Conservation (phyloP, 1,140 invertebrate species). For the Rhizoglyphus robini region DNA sequence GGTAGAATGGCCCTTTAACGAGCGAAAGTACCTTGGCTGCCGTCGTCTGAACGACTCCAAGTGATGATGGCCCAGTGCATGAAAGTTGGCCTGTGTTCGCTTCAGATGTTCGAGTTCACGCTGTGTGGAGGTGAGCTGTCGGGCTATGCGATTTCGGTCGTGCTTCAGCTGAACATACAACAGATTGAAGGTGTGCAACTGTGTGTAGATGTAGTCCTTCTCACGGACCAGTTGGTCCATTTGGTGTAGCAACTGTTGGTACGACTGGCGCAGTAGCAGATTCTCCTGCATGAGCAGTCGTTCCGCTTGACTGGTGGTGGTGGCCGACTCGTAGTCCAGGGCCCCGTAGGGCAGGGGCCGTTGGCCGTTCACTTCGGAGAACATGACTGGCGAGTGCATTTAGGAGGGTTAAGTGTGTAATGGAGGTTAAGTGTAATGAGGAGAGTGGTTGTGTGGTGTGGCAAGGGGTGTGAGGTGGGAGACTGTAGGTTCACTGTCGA, state of each 20-base stretch:
- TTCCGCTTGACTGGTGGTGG: neutral
- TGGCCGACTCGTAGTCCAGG: neutral
- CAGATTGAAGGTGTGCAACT: neutral
- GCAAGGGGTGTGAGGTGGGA: no score
- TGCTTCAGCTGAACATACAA: neutral
- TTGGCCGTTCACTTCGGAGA: neutral
- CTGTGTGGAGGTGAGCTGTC: neutral
- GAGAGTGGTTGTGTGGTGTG: neutral
- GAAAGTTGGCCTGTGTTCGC: neutral
- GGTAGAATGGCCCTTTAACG: neutral
- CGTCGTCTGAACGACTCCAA: neutral
- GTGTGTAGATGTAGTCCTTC: neutral
- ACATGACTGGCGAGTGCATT: neutral
- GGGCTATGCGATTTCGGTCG: neutral
- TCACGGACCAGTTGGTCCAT: neutral
- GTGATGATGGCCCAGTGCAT: neutral
- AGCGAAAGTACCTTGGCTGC: neutral
- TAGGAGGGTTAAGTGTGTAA: neutral
- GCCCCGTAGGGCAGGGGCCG: neutral
- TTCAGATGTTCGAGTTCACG: slow-evolving; percentile 5
- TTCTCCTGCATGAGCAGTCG: neutral
- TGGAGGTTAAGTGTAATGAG: neutral
- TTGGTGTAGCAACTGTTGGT: neutral
- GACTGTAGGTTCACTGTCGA: no score
- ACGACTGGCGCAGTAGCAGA: neutral